Evolutionary conservation across 2,113 vertebrate genomes (phyloP).

Genomic region (Scomber scombrus): DNA sequence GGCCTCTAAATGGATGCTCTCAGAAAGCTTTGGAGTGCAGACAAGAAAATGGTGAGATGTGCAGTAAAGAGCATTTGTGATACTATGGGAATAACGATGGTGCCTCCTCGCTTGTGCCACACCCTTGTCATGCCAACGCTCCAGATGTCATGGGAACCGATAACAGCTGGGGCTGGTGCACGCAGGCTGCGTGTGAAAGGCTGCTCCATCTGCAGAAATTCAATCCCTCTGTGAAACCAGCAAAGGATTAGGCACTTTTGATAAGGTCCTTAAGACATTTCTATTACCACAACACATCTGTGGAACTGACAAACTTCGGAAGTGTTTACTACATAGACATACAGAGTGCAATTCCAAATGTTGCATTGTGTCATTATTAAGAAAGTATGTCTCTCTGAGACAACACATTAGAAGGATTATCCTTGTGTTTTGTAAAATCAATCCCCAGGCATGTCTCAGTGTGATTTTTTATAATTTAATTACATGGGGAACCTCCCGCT

Average conservation of each 20-base stretch:
- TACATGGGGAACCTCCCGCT: too few relatives aligned
- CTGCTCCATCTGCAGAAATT: constrained; percentile 81
- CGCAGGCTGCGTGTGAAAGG: constrained; percentile 78
- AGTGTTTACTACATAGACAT: constrained; percentile 36
- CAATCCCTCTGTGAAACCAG: constrained; percentile 87
- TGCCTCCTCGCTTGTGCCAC: constrained; percentile 68
- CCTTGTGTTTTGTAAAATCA: neutral
- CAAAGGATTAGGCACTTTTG: constrained; percentile 83
- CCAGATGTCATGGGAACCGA: constrained; percentile 86
- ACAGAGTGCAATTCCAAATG: constrained; percentile 11
- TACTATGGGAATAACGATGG: constrained; percentile 58
- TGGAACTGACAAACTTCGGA: constrained; percentile 35
- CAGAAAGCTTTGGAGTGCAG: neutral
- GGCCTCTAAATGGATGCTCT: neutral
- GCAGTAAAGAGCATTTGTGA: neutral
- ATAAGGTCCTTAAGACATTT: constrained; percentile 83
- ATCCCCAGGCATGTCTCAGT: neutral
- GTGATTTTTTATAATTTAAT: neutral
- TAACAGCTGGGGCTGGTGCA: constrained; percentile 84
- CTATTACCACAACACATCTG: constrained; percentile 78
- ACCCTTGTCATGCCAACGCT: constrained; percentile 79
- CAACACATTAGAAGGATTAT: neutral
- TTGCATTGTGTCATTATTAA: neutral
- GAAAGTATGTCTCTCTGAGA: neutral
- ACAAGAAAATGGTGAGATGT: constrained; percentile 1